Evolutionary conservation across 2,888 invertebrate species (phyloP).

Genomic region (Julus scandinavius): DNA sequence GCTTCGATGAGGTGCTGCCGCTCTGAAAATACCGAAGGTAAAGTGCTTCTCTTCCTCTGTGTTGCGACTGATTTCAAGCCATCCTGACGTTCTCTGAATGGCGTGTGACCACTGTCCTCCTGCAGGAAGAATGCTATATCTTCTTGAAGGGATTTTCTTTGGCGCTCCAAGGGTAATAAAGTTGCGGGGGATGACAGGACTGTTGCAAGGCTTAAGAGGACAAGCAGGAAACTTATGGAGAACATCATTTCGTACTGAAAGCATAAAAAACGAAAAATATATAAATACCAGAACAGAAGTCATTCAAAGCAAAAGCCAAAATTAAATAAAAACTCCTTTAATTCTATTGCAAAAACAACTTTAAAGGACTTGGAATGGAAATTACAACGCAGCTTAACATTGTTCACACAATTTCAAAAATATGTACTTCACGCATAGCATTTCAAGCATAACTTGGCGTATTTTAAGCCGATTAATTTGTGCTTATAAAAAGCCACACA

Average conservation of each 20-base stretch:
- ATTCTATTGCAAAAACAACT: no score
- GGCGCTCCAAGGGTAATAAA: slow-evolving; percentile 42
- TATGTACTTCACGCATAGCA: not conserved
- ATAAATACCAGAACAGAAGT: no score
- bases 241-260: slow-evolving; percentile 28
- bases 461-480: not conserved
- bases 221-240: not conserved
- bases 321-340: no score
- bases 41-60: not conserved
- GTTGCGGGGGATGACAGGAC: slow-evolving; percentile 30
- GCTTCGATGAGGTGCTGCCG: slow-evolving; percentile 37
- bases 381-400: not conserved
- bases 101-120: not conserved
- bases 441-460: not conserved
- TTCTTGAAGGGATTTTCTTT: slow-evolving; percentile 50
- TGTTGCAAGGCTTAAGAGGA: not conserved
- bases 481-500: not conserved
- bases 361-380: no score
- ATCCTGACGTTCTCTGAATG: slow-evolving; percentile 47
- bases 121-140: not conserved
- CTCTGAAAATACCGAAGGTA: slow-evolving; percentile 49
- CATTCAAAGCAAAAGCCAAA: no score
- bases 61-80: not conserved
- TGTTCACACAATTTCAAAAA: not conserved
- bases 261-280: not conserved